Evolutionary conservation across 2,113 vertebrate species (phyloP).

Genomic region (Daphoenositta chrysoptera): DNA sequence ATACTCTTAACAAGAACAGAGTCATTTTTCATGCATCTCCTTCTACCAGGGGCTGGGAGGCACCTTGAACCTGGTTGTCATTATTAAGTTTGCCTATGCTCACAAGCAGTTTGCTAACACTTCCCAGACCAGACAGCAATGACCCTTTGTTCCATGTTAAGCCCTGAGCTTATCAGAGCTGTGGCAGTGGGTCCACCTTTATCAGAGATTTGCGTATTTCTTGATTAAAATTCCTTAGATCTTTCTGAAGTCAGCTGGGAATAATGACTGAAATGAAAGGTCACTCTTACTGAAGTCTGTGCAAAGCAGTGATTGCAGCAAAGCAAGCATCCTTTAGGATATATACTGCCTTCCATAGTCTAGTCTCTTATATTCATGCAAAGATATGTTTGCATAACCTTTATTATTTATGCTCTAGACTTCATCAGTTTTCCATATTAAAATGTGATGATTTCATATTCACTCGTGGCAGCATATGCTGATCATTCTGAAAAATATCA

Average conservation of each 20-base stretch:
- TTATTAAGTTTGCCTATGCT: neutral
- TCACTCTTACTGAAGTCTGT: neutral
- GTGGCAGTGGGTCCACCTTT: neutral
- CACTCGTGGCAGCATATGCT: neutral
- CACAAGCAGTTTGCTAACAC: neutral
- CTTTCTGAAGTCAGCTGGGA: neutral
- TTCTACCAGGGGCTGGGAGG: neutral
- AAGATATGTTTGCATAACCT: neutral
- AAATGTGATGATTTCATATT: neutral
- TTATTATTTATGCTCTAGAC: neutral
- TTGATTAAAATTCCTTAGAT: neutral
- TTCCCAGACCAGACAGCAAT: neutral
- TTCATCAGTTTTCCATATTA: neutral
- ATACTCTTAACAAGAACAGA: neutral
- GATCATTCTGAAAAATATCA: slow-evolving; percentile 17
- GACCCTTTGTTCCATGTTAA: neutral
- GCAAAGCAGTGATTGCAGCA: neutral
- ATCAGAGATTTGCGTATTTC: neutral
- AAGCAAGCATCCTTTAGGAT: neutral
- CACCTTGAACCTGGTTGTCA: neutral
- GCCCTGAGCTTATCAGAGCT: neutral
- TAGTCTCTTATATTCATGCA: neutral
- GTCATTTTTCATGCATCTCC: neutral
- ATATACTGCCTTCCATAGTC: neutral
- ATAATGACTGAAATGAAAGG: neutral